Evolutionary conservation across 1,140 invertebrate genomes (phyloP).

Genomic region (Potamilus streckersoni): DNA sequence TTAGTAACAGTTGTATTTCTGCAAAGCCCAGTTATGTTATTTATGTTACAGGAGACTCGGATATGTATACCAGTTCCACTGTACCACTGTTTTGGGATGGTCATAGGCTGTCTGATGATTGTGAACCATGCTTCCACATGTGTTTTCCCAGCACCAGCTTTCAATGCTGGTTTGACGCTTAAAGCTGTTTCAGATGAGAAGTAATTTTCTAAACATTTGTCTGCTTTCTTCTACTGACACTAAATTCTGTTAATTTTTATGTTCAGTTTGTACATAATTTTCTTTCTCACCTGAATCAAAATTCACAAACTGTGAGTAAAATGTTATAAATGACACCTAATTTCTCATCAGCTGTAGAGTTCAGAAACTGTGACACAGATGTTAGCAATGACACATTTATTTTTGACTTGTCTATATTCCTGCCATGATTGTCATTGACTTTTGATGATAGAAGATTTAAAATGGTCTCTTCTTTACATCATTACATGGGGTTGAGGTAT

Average conservation of each 20-base stretch:
- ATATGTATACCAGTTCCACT: conserved; percentile 88
- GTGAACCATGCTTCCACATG: conserved; percentile 71
- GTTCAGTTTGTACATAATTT: not conserved
- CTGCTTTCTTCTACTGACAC: not conserved
- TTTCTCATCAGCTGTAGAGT: not conserved
- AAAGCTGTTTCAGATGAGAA: conserved; percentile 55
- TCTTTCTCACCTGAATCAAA: not conserved
- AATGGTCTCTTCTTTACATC: too few relatives aligned
- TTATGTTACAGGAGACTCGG: conserved; percentile 45
- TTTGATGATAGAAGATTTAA: too few relatives aligned
- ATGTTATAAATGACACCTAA: not conserved
- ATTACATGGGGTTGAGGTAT: too few relatives aligned
- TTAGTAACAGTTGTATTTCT: too few relatives aligned
- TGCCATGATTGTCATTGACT: too few relatives aligned
- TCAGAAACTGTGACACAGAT: too few relatives aligned
- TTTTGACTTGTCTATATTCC: too few relatives aligned
- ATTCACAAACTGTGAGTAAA: not conserved
- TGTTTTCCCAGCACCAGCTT: conserved; percentile 52
- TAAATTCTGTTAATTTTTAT: conserved; percentile 1
- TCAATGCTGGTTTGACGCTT: conserved; percentile 48
- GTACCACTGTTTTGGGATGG: conserved; percentile 91
- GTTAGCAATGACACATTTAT: too few relatives aligned
- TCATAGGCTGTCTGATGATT: conserved; percentile 76
- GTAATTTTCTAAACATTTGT: conserved; percentile 27
- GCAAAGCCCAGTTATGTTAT: too few relatives aligned